A percentile compares a stretch with the other conserved stretches of the same genome.
Evolutionary conservation across 2,888 invertebrate species (phyloP).

Genomic region (Nebria brevicollis): DNA sequence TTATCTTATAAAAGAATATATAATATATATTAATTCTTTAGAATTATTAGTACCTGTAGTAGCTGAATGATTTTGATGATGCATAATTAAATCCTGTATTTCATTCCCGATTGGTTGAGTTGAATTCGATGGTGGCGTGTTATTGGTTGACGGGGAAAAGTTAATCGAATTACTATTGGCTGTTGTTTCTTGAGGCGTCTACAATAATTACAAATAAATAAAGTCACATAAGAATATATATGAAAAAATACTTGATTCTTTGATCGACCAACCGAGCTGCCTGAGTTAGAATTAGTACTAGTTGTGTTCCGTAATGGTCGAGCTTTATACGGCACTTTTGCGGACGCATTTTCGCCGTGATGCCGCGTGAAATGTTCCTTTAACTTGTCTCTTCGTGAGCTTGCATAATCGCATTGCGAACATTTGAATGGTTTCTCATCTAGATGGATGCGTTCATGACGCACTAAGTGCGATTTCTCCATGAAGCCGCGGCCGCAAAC

Average conservation of each 20-base stretch:
- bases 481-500: slow-evolving; percentile 72
- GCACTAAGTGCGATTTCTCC: slow-evolving; percentile 73
- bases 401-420: slow-evolving; percentile 72
- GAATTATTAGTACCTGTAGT: slow-evolving; percentile 21
- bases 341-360: slow-evolving; percentile 65
- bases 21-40: background rate
- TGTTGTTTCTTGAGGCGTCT: slow-evolving; percentile 56
- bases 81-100: slow-evolving; percentile 62
- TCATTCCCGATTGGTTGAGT: slow-evolving; percentile 60
- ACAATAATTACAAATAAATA: slow-evolving; percentile 38
- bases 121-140: slow-evolving; percentile 54
- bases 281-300: slow-evolving; percentile 30
- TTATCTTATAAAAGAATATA: no score
- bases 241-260: slow-evolving; percentile 55
- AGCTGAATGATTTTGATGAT: slow-evolving; percentile 61
- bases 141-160: slow-evolving; percentile 57
- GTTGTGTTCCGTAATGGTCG: slow-evolving; percentile 59
- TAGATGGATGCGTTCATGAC: slow-evolving; percentile 74
- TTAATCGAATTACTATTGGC: slow-evolving; percentile 56
- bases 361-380: slow-evolving; percentile 68
- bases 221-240: background rate
- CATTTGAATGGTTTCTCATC: slow-evolving; percentile 73
- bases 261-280: slow-evolving; percentile 51
- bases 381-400: slow-evolving; percentile 72
- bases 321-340: slow-evolving; percentile 66